Evolutionary conservation across 2,888 invertebrate genomes (phyloP).

Genomic region (Scaptomyza reducta): DNA sequence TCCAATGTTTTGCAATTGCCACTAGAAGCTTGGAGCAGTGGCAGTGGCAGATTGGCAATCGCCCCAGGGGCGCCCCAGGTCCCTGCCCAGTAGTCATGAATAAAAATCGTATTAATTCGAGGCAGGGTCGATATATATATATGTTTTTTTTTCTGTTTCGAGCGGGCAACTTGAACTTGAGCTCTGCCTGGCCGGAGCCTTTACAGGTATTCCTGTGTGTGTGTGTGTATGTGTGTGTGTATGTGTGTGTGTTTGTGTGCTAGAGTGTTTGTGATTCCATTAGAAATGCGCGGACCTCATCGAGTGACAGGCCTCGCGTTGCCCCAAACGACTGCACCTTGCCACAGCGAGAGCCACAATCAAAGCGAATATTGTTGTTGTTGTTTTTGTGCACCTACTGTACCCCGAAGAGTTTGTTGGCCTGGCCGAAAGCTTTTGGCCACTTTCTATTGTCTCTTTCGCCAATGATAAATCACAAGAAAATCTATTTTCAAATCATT

Average conservation of each 20-base stretch:
- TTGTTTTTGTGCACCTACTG: constrained; percentile 47
- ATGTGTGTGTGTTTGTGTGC: constrained; percentile 19
- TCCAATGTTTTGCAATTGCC: constrained; percentile 59
- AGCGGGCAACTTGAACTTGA: constrained; percentile 58
- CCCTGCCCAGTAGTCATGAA: constrained; percentile 63
- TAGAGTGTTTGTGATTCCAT: constrained; percentile 38
- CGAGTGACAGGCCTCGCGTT: constrained; percentile 49
- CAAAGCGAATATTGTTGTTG: background rate
- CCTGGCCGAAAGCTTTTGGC: constrained; percentile 22
- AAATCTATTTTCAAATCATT: constrained; percentile 70
- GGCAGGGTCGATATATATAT: constrained; percentile 56
- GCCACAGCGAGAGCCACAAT: constrained; percentile 21
- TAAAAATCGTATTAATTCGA: constrained; percentile 79
- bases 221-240: no score
- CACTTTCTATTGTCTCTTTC: constrained; percentile 69
- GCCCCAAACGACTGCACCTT: constrained; percentile 61
- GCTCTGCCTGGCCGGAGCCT: constrained; percentile 7
- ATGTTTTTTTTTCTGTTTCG: constrained; percentile 7
- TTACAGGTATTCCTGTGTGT: constrained; percentile 8
- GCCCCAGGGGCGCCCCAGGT: constrained; percentile 58
- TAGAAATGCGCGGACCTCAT: constrained; percentile 77
- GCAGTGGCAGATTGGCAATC: constrained; percentile 71
- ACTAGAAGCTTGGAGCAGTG: constrained; percentile 31
- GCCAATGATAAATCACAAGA: constrained; percentile 64
- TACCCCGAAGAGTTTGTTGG: constrained; percentile 35